Base-by-base conservation (phyloP, 2,888 invertebrate species). In the Andrena hattorfiana region DNA sequence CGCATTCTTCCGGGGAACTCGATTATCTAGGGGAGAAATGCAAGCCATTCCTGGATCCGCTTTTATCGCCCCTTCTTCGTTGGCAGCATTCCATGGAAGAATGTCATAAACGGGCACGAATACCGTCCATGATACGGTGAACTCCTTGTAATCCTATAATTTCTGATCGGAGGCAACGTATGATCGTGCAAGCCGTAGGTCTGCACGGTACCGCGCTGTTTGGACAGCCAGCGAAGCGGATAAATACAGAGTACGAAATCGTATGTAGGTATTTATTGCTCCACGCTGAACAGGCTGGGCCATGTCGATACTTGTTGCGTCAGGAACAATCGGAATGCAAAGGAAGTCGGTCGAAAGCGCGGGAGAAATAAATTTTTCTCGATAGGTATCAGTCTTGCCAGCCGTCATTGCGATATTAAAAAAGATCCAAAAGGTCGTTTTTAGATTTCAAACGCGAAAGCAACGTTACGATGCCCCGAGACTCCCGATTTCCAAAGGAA, bases 211-310 rank as follows among this genome's bases (percentile, higher is more conserved):
- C 5, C 42, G 42, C 42, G 42, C 1, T 42, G 42, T 60, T 63
- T 26, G n/a, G 32, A 20, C 49, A 5, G 32, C 51, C 20, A 23
- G 23, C 60, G 62, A 16, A 62, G 20, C 62, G 49, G 32, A 71
- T 62, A 32, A 64, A 64, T 32, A 48, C 23, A 71, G 71, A 42
- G 42, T 42, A 42, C 13, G 42, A 71, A 63, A 71, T 63, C 30
- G 62, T 4, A 13, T 16, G 42, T 35, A 10, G 10, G 10, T 63
- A 63, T 71, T 71, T 71, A 71, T 23, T 23, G 60, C 71, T 60
- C 51, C 28, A 23, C 71, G 32, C 62, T 23, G 60, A 28, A 28
- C 70, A 23, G 16, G 35, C 35, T 56, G 8, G 20, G 54, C 56
- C 26, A 26, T 8, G 54, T 56, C 32, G 56, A 69, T 56, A 35